Base-by-base conservation (phyloP, 2,797 vertebrate species). In the Gephyroberyx darwinii region DNA sequence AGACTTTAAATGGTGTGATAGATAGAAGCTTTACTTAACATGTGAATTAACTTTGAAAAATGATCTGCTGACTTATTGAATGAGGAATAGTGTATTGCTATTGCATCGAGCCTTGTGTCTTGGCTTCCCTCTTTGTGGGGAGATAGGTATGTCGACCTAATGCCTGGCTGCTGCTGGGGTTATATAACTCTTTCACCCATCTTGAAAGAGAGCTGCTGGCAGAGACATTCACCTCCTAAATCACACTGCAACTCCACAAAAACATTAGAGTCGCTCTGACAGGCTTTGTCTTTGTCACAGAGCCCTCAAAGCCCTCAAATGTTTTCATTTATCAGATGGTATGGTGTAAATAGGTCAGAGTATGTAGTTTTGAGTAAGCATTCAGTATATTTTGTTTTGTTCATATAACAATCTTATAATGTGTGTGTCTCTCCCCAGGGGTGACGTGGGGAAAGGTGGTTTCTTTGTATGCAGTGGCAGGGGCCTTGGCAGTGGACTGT, bases 381-480 rank as follows among this genome's bases (percentile, higher is more conserved):
- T 26, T 39, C n/a, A 12, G 33, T 61, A 9, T 8, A 33, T 51
- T 39, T 53, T 16, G 10, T 52, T 53, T 14, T 0, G 17, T 47
- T 52, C 65, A 9, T 22, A 70, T 69, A 37, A 64, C 1, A 37
- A 16, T 30, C 39, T 4, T 12, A 7, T 13, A 2, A 6, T 53
- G 8, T 45, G 10, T 75, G 20, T 71, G 62, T 64, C 6, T 57
- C 13, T 74, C 78, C 33, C 55, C 22, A 99, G 98, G 97, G 71
- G 95, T 98, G 72, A 99, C 98, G 0, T 99, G 98, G 98, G 97
- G 97, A 66, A 99, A 99, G 90, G 96, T 99, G 81, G 96, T 97
- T 47, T 97, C 98, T 20, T 86, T 99, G n/a, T 99, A 98, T 0
- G 94, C 95, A 0, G 97, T 99, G 86, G 97, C 98, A 0, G 97